Percentiles rank a stretch among this genome's conserved stretches.
These are phyloP conservation scores for Conops quadrifasciatus DNA, from an alignment of 2,888 invertebrate genomes.

Conservation along the genomic window DNA sequence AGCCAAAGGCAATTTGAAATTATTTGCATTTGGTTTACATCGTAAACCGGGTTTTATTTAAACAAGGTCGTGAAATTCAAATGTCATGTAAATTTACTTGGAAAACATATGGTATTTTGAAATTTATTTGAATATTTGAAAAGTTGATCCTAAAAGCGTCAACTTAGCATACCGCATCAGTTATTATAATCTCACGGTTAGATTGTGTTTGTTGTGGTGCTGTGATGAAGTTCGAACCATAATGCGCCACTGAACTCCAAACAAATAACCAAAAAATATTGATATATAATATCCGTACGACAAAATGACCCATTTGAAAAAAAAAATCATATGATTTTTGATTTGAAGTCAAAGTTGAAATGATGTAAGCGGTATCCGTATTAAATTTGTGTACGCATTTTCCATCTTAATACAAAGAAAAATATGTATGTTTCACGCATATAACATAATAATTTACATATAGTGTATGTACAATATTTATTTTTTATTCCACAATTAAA, in stretches of 20 bases:
- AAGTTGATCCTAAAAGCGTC: too few species aligned
- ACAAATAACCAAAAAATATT: background rate
- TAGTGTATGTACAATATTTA: too few species aligned
- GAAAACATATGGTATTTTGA: background rate
- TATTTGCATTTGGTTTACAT: too few species aligned
- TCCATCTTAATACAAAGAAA: background rate
- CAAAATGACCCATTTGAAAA: background rate
- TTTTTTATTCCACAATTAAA: background rate
- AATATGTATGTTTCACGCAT: background rate
- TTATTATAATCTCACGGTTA: slow-evolving; percentile 61
- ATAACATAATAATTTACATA: too few species aligned
- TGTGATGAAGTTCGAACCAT: slow-evolving; percentile 42
- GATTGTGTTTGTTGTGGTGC: slow-evolving; percentile 42
- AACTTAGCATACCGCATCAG: slow-evolving; percentile 60
- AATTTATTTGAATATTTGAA: background rate
- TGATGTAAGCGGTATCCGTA: background rate
- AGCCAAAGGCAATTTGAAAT: too few species aligned
- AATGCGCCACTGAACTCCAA: slow-evolving; percentile 35
- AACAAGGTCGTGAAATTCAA: too few species aligned
- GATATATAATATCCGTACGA: background rate
- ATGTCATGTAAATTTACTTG: too few species aligned
- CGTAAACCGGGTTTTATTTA: too few species aligned
- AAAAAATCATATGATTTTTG: background rate
- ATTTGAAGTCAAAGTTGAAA: background rate
- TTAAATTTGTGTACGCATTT: background rate